phyloP scores from a whole-genome alignment of 1,140 invertebrate genomes.

The Armadillidium nasatum region DNA sequence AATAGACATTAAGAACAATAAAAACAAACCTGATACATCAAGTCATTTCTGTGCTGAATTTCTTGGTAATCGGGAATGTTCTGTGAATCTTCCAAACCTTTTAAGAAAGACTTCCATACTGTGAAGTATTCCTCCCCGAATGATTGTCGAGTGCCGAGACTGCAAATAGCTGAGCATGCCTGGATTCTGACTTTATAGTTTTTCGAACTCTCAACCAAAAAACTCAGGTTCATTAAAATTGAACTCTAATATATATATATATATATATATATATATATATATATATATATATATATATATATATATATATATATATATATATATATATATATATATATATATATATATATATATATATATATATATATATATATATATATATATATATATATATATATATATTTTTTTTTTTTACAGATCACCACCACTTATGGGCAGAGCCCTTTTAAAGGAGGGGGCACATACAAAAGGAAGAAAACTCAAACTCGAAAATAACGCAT shows the following conservation, averaged over 20 bases:
- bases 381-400: no score
- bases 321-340: not conserved
- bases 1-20: not conserved
- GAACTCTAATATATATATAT: slow-evolving; percentile 49
- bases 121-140: slow-evolving; percentile 33
- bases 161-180: slow-evolving; percentile 67
- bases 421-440: no score
- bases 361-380: no score
- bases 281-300: no score
- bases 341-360: slow-evolving; percentile 15
- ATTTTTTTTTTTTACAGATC: no score
- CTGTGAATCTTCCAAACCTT: slow-evolving; percentile 39
- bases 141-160: slow-evolving; percentile 53
- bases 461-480: no score
- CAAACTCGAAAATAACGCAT: no score
- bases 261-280: no score
- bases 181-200: slow-evolving; percentile 75
- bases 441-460: no score
- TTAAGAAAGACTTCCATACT: slow-evolving; percentile 35
- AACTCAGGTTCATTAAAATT: slow-evolving; percentile 54
- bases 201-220: slow-evolving; percentile 55
- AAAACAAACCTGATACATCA: slow-evolving; percentile 38
- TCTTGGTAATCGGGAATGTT: slow-evolving; percentile 42
- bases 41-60: slow-evolving; percentile 40
- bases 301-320: not conserved